Evolutionary conservation across 2,888 invertebrate species (phyloP).

Genomic region (Brachyptera risi): DNA sequence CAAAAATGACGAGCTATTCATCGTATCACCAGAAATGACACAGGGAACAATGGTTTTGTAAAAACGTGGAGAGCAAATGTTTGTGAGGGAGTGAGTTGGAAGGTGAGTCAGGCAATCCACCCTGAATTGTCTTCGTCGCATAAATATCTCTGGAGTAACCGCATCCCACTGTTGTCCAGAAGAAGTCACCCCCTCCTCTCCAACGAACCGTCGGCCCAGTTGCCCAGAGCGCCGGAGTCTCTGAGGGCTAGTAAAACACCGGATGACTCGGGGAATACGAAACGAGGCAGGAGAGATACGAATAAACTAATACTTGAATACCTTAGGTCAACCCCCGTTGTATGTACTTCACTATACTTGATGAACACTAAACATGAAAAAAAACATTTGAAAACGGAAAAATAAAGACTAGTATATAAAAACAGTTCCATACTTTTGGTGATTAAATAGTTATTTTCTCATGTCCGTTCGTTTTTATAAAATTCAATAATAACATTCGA

Average conservation of each 20-base stretch:
- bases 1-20: conserved; percentile 5
- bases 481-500: no score
- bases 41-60: conserved; percentile 2
- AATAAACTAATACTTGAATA: background rate
- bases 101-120: background rate
- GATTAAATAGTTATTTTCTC: background rate
- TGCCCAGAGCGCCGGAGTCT: background rate
- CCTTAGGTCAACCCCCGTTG: background rate
- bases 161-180: background rate
- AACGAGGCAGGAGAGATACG: background rate
- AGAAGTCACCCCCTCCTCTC: background rate
- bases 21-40: background rate
- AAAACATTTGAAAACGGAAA: no score
- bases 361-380: background rate
- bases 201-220: background rate
- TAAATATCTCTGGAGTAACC: background rate
- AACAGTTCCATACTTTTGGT: background rate
- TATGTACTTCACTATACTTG: background rate
- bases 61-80: background rate
- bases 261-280: background rate
- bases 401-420: no score
- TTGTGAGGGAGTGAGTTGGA: background rate
- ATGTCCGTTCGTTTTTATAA: no score
- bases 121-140: conserved; percentile 17
- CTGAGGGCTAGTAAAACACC: conserved; percentile 11